Percentiles rank a stretch among this genome's conserved stretches.
These are phyloP conservation scores for Myrmophylax atrothorax DNA, from an alignment of 2,113 vertebrate genomes.

Conservation along the genomic window DNA sequence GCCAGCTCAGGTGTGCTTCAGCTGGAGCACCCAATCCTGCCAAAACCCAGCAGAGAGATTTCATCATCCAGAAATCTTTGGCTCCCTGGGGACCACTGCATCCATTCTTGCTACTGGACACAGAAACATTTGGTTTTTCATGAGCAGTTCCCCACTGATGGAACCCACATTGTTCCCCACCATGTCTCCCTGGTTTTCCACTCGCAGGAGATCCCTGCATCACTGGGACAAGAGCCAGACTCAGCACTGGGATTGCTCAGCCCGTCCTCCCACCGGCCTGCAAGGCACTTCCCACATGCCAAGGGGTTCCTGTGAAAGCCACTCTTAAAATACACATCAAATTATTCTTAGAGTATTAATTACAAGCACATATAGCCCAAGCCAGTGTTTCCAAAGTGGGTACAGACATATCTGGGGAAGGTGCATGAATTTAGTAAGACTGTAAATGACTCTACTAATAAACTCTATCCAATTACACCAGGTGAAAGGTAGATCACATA, in stretches of 20 bases:
- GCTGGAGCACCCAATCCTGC: neutral
- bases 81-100: neutral
- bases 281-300: neutral
- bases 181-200: neutral
- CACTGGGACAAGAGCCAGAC: neutral
- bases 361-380: neutral
- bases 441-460: neutral
- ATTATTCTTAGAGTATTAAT: neutral
- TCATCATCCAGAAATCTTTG: neutral
- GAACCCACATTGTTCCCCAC: neutral
- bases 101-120: neutral
- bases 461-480: neutral
- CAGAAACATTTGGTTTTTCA: neutral
- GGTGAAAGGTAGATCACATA: neutral
- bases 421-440: neutral
- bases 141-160: rapidly evolving
- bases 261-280: neutral
- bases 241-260: neutral
- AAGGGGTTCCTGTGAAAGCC: neutral
- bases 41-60: neutral
- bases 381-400: neutral
- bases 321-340: neutral
- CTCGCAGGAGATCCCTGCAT: neutral
- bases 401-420: neutral
- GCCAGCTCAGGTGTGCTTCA: neutral